Percentiles rank a stretch among this genome's conserved stretches.
Conservation (phyloP, 2,797 vertebrate genomes). For the Galagoides demidoff region DNA sequence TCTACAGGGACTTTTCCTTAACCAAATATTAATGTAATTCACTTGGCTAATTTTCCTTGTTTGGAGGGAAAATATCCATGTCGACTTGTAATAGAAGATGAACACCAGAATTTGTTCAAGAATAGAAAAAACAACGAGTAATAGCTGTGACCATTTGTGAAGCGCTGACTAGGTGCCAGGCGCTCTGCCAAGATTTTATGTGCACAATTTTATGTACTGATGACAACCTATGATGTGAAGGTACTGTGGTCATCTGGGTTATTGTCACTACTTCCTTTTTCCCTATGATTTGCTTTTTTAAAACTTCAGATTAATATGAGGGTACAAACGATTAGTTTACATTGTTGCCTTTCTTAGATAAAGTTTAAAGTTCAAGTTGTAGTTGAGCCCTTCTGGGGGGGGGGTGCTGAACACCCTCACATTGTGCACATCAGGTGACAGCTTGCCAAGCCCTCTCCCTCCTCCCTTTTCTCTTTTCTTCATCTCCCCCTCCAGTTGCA, state of each 20-base stretch:
- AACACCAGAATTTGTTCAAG: constrained; percentile 18
- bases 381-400: no score
- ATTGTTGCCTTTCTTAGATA: no score
- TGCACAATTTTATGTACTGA: neutral
- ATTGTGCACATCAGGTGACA: no score
- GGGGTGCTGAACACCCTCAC: no score
- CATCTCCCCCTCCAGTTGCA: no score
- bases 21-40: constrained; percentile 65
- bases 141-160: neutral
- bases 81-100: neutral
- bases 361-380: no score
- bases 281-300: no score
- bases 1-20: constrained; percentile 69
- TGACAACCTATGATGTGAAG: neutral
- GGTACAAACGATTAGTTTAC: no score
- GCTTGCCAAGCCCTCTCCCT: no score
- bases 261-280: neutral
- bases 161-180: neutral
- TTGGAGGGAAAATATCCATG: neutral
- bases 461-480: no score
- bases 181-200: neutral
- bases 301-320: no score
- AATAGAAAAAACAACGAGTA: neutral
- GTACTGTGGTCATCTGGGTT: neutral
- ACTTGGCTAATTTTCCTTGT: constrained; percentile 62